Evolutionary conservation across 2,888 invertebrate genomes (phyloP), one percentile per base, ranked within the genome.

Genomic region (Spisula subtruncata): DNA sequence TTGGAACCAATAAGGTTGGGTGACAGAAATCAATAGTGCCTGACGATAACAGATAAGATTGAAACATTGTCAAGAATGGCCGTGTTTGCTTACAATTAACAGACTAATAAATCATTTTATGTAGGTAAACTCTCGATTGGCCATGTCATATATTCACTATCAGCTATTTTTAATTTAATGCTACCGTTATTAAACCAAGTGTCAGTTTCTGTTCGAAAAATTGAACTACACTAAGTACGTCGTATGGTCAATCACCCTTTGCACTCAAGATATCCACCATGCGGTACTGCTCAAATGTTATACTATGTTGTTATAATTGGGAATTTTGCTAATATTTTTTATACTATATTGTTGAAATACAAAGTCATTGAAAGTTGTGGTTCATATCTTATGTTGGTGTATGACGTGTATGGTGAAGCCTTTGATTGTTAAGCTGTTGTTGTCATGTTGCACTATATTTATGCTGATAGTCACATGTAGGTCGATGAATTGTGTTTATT

Each of bases 41-140:
- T 32, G 75, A 8, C 12, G 75, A 75, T 32, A 35, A 18, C 0
- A 10, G 75, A 35, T 35, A 32, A 35, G 16, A 25, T 75, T 14
- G 29, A 75, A 18, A 75, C 75, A 75, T 35, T 8, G 75, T 32
- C 29, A 75, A 18, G 75, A 16, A 75, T 16, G 25, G 25, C 25
- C 75, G 18, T 75, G 75, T 75, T 75, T 75, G 35, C 35, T 75
- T 75, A 75, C 75, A 32, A 75, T 75, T 32, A 75, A 32, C 75
- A 32, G 32, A 35, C 75, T 75, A 32, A 16, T 75, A 35, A 32
- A 32, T 32, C 75, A 75, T 32, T 75, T 35, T 16, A 75, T 32
- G 60, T 25, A 25, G 60, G 25, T 66, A 66, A 66, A 4, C 25
- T 25, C 25, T 25, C 8, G 60, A 66, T 66, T 25, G 25, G 5